phyloP scores from a whole-genome alignment of 1,140 invertebrate genomes.

The Bombyx mori region DNA sequence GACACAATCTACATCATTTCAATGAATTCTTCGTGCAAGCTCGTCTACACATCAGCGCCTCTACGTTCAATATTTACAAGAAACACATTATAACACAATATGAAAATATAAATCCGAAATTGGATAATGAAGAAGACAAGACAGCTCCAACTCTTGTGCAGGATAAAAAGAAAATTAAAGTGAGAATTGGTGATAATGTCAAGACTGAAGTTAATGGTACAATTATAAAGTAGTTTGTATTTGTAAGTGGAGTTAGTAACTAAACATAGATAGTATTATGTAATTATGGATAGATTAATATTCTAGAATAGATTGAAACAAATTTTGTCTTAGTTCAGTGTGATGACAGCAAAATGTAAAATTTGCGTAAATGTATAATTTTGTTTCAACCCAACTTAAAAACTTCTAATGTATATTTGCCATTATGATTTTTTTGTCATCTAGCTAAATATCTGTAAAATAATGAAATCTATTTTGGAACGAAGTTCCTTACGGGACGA shows the following conservation, averaged over 20 bases:
- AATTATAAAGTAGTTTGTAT: neutral
- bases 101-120: slow-evolving; percentile 18
- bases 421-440: too few relatives aligned
- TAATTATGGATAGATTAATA: too few relatives aligned
- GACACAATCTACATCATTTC: slow-evolving; percentile 57
- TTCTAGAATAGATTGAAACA: too few relatives aligned
- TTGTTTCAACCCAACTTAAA: too few relatives aligned
- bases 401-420: too few relatives aligned
- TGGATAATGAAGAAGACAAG: slow-evolving; percentile 8
- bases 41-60: slow-evolving; percentile 39
- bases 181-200: slow-evolving; percentile 13
- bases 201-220: neutral
- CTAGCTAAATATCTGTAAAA: too few relatives aligned
- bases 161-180: slow-evolving; percentile 15
- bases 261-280: too few relatives aligned
- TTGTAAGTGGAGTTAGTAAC: neutral
- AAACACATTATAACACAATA: slow-evolving; percentile 49
- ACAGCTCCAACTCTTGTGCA: neutral
- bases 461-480: too few relatives aligned
- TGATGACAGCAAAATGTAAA: too few relatives aligned
- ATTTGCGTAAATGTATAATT: too few relatives aligned
- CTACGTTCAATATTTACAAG: slow-evolving; percentile 39
- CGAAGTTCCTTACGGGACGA: too few relatives aligned
- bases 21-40: slow-evolving; percentile 48
- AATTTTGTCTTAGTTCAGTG: too few relatives aligned